A percentile compares a stretch with the other conserved stretches of the same genome.
These are phyloP conservation scores for Pleuronectes platessa DNA, from an alignment of 2,113 vertebrate genomes.

Conservation along the genomic window DNA sequence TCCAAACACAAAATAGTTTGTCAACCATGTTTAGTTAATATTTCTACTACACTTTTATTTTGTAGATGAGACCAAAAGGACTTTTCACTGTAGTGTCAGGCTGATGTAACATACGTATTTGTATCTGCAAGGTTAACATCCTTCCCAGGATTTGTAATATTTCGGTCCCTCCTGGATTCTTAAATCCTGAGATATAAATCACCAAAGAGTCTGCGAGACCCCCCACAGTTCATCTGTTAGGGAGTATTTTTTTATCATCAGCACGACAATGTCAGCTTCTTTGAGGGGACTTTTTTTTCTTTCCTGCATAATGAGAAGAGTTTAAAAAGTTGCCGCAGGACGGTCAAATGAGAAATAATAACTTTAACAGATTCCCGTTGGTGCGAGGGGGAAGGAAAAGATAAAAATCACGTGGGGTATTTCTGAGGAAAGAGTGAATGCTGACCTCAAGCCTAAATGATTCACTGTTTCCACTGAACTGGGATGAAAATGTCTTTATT, in stretches of 20 bases:
- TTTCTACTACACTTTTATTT: no score
- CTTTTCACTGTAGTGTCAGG: not conserved
- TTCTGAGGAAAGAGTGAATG: slow-evolving; percentile 1
- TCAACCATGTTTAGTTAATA: no score
- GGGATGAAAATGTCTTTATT: slow-evolving; percentile 39
- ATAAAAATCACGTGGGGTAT: slow-evolving; percentile 27
- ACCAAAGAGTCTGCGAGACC: slow-evolving; percentile 8
- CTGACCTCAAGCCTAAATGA: slow-evolving; percentile 47
- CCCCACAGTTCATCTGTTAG: slow-evolving; percentile 5
- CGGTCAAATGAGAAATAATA: slow-evolving; percentile 39
- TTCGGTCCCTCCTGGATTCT: slow-evolving; percentile 5
- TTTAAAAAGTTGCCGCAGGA: slow-evolving; percentile 27
- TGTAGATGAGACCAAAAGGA: slow-evolving; percentile 4
- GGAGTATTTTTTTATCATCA: slow-evolving; percentile 9
- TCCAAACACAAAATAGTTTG: no score
- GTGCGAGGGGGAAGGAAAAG: slow-evolving; percentile 27
- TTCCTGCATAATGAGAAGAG: slow-evolving; percentile 17
- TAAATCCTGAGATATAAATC: not conserved
- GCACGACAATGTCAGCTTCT: slow-evolving; percentile 4
- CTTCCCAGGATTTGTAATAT: not conserved
- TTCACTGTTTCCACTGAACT: slow-evolving; percentile 47
- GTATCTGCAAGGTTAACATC: not conserved
- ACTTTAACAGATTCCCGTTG: slow-evolving; percentile 16
- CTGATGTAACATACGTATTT: not conserved
- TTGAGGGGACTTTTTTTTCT: slow-evolving; percentile 1